These are phyloP conservation scores for Coecobrya sp. DNA, from an alignment of 2,888 invertebrate genomes.

Conservation along the genomic window DNA sequence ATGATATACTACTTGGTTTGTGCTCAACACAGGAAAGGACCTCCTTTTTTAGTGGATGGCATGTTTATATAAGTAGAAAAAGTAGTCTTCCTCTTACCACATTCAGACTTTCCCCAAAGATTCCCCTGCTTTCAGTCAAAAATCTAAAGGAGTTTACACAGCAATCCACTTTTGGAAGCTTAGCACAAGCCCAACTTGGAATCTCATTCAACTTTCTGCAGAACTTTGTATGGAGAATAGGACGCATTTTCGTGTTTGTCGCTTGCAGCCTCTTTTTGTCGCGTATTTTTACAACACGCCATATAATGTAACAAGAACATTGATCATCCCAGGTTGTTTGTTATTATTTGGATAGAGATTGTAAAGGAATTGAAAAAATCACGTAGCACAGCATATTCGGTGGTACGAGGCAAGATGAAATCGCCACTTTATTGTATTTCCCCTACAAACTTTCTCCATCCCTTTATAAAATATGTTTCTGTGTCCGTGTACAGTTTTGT, in stretches of 20 bases:
- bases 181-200: conserved; percentile 32
- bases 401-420: conserved; percentile 39
- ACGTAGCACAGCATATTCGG: conserved; percentile 5
- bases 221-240: background rate
- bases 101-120: background rate
- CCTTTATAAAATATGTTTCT: background rate
- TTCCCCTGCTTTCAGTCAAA: background rate
- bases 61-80: conserved; percentile 4
- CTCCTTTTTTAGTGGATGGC: conserved; percentile 13
- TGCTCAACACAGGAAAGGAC: background rate
- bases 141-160: conserved; percentile 1
- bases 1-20: background rate
- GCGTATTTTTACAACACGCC: background rate
- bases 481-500: background rate
- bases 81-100: background rate
- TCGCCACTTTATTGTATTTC: conserved; percentile 60
- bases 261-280: conserved; percentile 1
- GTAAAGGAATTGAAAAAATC: conserved; percentile 53
- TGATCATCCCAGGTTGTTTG: conserved; percentile 63
- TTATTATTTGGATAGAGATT: conserved; percentile 45
- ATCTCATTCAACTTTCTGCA: background rate
- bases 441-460: background rate
- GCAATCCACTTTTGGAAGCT: conserved; percentile 50
- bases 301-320: conserved; percentile 43
- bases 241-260: background rate